Evolutionary conservation across 2,888 invertebrate species (phyloP), one percentile per base, ranked within the genome.

Genomic region (Teleogryllus oceanicus): DNA sequence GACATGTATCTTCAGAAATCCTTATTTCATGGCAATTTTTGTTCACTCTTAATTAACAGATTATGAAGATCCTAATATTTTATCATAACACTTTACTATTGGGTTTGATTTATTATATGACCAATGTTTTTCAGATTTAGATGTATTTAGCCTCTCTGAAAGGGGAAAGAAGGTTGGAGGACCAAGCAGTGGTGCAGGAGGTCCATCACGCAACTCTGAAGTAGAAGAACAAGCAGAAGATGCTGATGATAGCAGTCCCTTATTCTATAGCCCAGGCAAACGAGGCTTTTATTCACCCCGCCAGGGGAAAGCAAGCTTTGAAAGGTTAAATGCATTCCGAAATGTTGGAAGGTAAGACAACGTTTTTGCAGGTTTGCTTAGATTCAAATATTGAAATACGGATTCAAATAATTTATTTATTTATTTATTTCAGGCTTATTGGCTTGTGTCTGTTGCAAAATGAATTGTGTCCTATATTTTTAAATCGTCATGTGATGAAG

Each of bases 381-480:
- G 74, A 74, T 74, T 20, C n/a, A n/a, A n/a, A 8, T 8, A 4
- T 76, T 76, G 20, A 24, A 5, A 8, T 18, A n/a, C 0, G 21
- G 18, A 18, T 76, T 76, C n/a, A 21, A 76, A 76, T 21, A n/a
- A 21, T 76, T 5, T 5, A 5, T 3, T 11, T 4, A 10, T 62
- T 62, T 62, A 2, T 75, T n/a, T n/a, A n/a, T 87, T 88, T n/a
- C 88, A 96, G 98, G 87, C 91, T 99, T 83, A 93, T 99, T 85
- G 99, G 99, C 12, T 89, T 99, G 82, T 99, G 99, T 87, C 90
- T 99, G 79, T 90, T 98, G 80, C 99, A 99, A 90, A 99, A 99
- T 87, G 99, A 99, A 88, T 89, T 99, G 81, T 97, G 98, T 86
- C 99, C 99, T 0, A 92, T 99, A 88, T 97, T 96, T 87, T 89